Evolutionary conservation across 2,888 invertebrate species (phyloP).

Genomic region (Phortica okadai): DNA sequence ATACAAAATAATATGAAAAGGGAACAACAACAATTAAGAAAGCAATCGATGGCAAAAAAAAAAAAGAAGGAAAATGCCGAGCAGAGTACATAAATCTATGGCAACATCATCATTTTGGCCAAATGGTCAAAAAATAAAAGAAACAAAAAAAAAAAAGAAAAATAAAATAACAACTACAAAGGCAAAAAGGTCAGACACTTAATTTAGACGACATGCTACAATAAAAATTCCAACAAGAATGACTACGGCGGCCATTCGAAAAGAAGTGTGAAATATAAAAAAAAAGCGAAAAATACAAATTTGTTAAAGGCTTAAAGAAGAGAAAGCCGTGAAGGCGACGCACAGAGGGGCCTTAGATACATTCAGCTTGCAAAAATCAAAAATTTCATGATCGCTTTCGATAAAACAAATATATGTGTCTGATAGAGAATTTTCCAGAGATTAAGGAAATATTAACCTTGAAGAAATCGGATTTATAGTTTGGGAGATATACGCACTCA

Average conservation of each 20-base stretch:
- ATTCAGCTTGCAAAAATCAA: too few species aligned
- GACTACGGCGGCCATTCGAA: slow-evolving; percentile 5
- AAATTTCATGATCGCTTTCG: too few species aligned
- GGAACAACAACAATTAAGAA: slow-evolving; percentile 26
- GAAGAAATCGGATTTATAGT: too few species aligned
- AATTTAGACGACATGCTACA: slow-evolving; percentile 22
- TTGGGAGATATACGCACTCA: too few species aligned
- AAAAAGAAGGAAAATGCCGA: slow-evolving; percentile 2
- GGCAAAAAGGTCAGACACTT: slow-evolving; percentile 18
- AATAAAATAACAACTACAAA: too few species aligned
- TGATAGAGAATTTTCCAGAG: too few species aligned
- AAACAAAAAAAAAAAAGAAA: not conserved
- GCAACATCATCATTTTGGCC: slow-evolving; percentile 65
- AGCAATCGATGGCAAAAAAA: slow-evolving; percentile 16
- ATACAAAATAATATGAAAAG: not conserved
- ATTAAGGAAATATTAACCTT: too few species aligned
- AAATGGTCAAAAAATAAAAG: too few species aligned
- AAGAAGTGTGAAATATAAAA: slow-evolving; percentile 8
- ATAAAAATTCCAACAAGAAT: slow-evolving; percentile 2
- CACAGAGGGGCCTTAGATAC: too few species aligned
- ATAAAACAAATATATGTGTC: too few species aligned
- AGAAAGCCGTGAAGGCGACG: not conserved
- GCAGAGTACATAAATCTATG: slow-evolving; percentile 64
- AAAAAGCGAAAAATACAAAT: slow-evolving; percentile 23
- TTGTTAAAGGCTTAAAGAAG: slow-evolving; percentile 15